Conservation (phyloP, 2,797 vertebrate species). For the Pangasius macronema region DNA sequence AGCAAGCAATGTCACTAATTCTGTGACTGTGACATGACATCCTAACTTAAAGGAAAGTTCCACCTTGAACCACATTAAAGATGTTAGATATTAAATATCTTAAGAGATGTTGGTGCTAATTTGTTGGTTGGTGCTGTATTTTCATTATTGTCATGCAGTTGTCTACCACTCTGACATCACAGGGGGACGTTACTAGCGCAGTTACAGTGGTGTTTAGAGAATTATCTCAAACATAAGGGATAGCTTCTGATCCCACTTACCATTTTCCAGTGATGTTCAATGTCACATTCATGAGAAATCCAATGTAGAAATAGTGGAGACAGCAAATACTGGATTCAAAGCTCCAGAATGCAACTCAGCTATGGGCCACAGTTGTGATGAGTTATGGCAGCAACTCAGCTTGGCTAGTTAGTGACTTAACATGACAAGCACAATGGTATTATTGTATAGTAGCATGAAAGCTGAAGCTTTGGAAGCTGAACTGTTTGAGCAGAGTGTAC, state of each 20-base stretch:
- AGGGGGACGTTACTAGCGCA: background rate
- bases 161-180: background rate
- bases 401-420: background rate
- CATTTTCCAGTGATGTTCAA: background rate
- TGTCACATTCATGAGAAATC: background rate
- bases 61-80: background rate
- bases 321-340: background rate
- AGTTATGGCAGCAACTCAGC: background rate
- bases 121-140: background rate
- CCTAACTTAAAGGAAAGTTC: background rate
- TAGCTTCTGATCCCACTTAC: background rate
- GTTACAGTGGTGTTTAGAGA: background rate
- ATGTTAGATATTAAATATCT: slow-evolving; percentile 4
- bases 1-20: background rate
- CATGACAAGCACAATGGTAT: background rate
- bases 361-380: background rate
- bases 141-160: background rate
- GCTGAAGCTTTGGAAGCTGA: background rate
- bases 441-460: background rate
- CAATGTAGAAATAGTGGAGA: background rate
- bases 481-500: background rate
- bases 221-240: background rate
- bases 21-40: background rate
- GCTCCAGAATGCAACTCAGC: background rate
- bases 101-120: slow-evolving; percentile 5